Conservation (phyloP, 2,888 invertebrate species). For the Aphidius colemani region DNA sequence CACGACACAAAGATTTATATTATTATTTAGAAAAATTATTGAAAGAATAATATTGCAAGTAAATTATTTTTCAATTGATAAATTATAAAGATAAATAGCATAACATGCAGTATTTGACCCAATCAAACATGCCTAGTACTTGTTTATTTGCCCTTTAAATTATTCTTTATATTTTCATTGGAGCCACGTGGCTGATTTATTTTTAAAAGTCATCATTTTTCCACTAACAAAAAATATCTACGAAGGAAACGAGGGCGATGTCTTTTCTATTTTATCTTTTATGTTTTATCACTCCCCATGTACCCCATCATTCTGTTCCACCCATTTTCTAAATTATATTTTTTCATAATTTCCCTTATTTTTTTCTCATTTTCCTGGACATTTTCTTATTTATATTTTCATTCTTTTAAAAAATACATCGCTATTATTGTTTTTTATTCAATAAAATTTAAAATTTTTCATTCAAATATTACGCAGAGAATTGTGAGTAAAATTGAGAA, state of each 20-base stretch:
- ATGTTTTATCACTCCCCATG: slow-evolving; percentile 11
- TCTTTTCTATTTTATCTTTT: slow-evolving; percentile 11
- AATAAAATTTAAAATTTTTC: background rate
- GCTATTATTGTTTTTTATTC: background rate
- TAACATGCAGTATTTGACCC: no score
- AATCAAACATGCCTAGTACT: no score
- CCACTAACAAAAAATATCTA: slow-evolving; percentile 19
- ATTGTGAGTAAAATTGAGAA: slow-evolving; percentile 41
- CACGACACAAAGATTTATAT: no score
- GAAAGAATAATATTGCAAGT: no score
- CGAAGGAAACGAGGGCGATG: slow-evolving; percentile 24
- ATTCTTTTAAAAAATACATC: no score
- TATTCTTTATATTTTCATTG: no score
- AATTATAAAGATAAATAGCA: no score
- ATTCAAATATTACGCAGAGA: no score
- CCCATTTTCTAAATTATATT: background rate
- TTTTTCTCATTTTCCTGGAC: background rate
- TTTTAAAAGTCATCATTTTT: slow-evolving; percentile 12
- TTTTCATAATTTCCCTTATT: background rate
- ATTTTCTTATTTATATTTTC: background rate
- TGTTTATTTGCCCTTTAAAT: no score
- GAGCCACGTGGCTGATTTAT: slow-evolving; percentile 12
- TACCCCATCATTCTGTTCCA: background rate
- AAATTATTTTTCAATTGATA: no score
- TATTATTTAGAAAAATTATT: no score